Conservation (phyloP, 2,797 vertebrate species). For the Tiaroga cobitis region DNA sequence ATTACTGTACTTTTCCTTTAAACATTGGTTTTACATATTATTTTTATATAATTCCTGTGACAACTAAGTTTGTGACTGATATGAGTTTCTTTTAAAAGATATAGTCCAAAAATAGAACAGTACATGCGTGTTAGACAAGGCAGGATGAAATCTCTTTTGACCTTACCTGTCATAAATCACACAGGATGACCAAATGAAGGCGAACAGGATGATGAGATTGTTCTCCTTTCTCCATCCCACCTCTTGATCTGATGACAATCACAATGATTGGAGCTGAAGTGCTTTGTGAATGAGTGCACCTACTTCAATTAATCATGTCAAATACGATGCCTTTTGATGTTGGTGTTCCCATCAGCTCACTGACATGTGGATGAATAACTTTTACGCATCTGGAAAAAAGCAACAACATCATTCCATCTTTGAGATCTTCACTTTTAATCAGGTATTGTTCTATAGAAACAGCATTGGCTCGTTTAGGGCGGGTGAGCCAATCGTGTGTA, state of each 20-base stretch:
- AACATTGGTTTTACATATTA: background rate
- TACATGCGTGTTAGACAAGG: background rate
- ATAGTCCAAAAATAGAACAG: slow-evolving; percentile 16
- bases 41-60: background rate
- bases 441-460: background rate
- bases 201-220: slow-evolving; percentile 8
- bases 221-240: slow-evolving; percentile 35
- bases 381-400: background rate
- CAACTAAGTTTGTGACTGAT: background rate
- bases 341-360: slow-evolving; percentile 57
- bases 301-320: slow-evolving; percentile 56
- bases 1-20: background rate
- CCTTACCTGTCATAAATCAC: slow-evolving; percentile 27
- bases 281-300: slow-evolving; percentile 37
- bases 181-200: slow-evolving; percentile 4
- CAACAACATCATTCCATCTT: background rate
- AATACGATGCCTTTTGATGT: slow-evolving; percentile 59
- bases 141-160: slow-evolving; percentile 14
- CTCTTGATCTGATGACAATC: slow-evolving; percentile 44
- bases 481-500: background rate
- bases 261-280: slow-evolving; percentile 27
- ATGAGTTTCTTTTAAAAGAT: background rate
- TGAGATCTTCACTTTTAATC: slow-evolving; percentile 10
- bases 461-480: background rate
- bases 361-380: background rate